Evolutionary conservation across 2,113 vertebrate genomes (phyloP).

Genomic region (Ciconia boyciana): DNA sequence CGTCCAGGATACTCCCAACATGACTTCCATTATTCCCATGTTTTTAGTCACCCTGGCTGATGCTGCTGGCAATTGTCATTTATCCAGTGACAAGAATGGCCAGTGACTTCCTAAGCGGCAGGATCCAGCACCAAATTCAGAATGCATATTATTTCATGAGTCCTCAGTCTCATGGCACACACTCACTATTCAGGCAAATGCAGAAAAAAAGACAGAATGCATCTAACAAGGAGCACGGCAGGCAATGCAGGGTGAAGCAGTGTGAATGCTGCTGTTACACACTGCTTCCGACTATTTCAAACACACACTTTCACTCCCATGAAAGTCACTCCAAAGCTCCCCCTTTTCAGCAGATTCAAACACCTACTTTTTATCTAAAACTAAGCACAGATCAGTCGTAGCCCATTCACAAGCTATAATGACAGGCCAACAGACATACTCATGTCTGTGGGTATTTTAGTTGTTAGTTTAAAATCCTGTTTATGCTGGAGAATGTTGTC

Average conservation of each 20-base stretch:
- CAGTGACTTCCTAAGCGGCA: background rate
- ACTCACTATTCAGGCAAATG: background rate
- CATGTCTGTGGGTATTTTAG: background rate
- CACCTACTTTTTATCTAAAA: background rate
- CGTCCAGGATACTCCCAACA: background rate
- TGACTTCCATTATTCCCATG: background rate
- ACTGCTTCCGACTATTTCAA: background rate
- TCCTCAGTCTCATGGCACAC: background rate
- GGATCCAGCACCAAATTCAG: background rate
- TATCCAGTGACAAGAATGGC: background rate
- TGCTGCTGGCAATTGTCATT: background rate
- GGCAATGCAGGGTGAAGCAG: background rate
- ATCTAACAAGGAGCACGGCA: accelerated
- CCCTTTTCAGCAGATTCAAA: background rate
- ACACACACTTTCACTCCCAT: background rate
- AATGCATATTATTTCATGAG: background rate
- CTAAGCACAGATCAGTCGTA: accelerated
- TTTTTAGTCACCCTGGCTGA: background rate
- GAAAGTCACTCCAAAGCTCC: background rate
- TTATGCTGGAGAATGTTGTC: background rate
- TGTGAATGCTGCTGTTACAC: background rate
- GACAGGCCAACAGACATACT: background rate
- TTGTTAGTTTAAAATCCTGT: background rate
- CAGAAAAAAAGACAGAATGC: background rate
- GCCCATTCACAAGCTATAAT: background rate